A percentile compares a stretch with the other conserved stretches of the same genome.
Evolutionary conservation across 2,113 vertebrate genomes (phyloP).

Genomic region (Ramphastos sulfuratus): DNA sequence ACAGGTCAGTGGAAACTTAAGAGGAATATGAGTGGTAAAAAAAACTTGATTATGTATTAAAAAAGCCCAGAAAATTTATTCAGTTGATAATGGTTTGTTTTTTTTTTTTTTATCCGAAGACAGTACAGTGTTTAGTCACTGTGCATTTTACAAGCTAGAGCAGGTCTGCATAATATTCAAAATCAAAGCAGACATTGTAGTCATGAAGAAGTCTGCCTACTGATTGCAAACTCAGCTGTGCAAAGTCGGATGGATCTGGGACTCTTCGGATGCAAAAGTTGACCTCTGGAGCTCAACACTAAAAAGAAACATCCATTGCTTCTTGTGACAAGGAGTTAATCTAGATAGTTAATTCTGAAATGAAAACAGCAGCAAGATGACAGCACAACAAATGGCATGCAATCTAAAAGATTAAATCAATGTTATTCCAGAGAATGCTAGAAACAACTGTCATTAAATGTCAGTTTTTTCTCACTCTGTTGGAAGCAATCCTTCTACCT

Average conservation of each 20-base stretch:
- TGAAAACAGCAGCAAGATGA: neutral
- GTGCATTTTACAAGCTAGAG: neutral
- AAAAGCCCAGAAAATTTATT: neutral
- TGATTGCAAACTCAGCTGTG: neutral
- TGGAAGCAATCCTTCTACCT: neutral
- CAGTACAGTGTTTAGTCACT: neutral
- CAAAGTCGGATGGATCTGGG: neutral
- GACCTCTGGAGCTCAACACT: neutral
- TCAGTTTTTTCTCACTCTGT: neutral
- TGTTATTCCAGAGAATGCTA: neutral
- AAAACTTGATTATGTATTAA: neutral
- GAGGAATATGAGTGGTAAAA: neutral
- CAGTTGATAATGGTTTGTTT: neutral
- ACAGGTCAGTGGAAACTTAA: neutral
- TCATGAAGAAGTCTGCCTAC: neutral
- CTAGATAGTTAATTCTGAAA: conserved; percentile 10
- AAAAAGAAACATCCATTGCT: neutral
- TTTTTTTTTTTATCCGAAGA: neutral
- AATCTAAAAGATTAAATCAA: neutral
- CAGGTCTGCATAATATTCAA: neutral
- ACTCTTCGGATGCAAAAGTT: neutral
- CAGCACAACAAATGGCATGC: neutral
- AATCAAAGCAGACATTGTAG: neutral
- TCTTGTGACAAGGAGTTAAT: neutral
- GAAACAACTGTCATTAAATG: neutral